Evolutionary conservation across 64 coral and sea anemone species (phyloP).

Genomic region (Catalaphyllia jardinei): DNA sequence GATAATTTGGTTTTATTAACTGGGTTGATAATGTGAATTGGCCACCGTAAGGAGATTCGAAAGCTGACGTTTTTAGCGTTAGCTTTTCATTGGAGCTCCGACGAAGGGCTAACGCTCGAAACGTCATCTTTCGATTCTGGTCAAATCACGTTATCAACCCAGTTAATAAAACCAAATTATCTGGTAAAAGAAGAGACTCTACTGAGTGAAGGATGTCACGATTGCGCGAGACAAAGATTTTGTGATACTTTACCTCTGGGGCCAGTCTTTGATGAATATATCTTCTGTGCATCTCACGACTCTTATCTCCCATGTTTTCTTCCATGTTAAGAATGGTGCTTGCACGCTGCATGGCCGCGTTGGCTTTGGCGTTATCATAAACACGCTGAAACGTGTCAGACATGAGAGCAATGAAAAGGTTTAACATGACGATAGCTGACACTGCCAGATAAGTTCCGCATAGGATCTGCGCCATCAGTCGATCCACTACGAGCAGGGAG

Average conservation of each 20-base stretch:
- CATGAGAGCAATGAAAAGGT: constrained; percentile 98
- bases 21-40: too few species aligned
- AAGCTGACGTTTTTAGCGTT: too few species aligned
- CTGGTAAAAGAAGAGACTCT: too few species aligned
- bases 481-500: constrained; percentile 77
- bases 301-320: constrained; percentile 68
- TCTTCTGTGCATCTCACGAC: constrained; percentile 53
- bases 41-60: too few species aligned
- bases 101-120: too few species aligned
- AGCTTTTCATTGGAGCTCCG: too few species aligned
- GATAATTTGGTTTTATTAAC: too few species aligned
- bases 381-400: constrained; percentile 99
- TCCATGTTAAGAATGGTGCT: constrained; percentile 83
- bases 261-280: constrained; percentile 63
- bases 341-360: constrained; percentile 90
- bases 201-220: too few species aligned
- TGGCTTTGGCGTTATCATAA: constrained; percentile 97
- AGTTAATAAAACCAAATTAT: too few species aligned
- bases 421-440: constrained; percentile 90
- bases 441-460: constrained; percentile 91
- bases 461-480: constrained; percentile 91
- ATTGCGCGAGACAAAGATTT: neutral
- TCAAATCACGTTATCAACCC: too few species aligned
- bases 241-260: constrained; percentile 66
- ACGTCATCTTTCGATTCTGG: too few species aligned